A percentile compares a stretch with the other conserved stretches of the same genome.
These are phyloP conservation scores for Siderastrea siderea DNA, from an alignment of 92 coral and sea anemone genomes.

Conservation along the genomic window DNA sequence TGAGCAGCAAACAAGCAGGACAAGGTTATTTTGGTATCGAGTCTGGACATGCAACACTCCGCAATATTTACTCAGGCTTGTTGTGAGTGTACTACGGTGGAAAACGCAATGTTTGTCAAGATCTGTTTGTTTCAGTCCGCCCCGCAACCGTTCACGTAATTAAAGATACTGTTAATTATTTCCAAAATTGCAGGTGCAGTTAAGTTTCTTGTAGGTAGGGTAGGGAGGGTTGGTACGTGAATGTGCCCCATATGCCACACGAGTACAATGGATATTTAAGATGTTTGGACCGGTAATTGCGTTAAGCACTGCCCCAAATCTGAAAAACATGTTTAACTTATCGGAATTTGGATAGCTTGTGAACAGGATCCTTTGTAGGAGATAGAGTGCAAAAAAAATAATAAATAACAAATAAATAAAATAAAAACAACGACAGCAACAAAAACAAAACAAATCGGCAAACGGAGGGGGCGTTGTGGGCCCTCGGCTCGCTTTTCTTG, in stretches of 20 bases:
- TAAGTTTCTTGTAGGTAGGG: neutral
- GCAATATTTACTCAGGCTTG: neutral
- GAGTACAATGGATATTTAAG: neutral
- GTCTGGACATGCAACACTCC: neutral
- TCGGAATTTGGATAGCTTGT: too few species aligned
- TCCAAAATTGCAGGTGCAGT: conserved; percentile 33
- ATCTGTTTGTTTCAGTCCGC: neutral
- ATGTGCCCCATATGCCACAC: neutral
- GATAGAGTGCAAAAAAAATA: too few species aligned
- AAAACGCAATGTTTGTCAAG: neutral
- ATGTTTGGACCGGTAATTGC: neutral
- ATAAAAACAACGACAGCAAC: too few species aligned
- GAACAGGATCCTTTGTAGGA: too few species aligned
- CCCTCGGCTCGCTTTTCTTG: too few species aligned
- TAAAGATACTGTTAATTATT: conserved; percentile 21
- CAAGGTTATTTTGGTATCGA: neutral
- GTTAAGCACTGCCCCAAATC: neutral
- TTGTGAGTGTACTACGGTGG: neutral
- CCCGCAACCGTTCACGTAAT: conserved; percentile 2
- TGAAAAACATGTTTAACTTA: too few species aligned
- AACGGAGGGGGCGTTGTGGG: too few species aligned
- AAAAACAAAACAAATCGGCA: too few species aligned
- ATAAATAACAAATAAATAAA: too few species aligned
- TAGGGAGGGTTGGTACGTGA: neutral
- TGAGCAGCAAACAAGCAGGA: neutral